Evolutionary conservation across 2,797 vertebrate species (phyloP).

Genomic region (Valencia hispanica): DNA sequence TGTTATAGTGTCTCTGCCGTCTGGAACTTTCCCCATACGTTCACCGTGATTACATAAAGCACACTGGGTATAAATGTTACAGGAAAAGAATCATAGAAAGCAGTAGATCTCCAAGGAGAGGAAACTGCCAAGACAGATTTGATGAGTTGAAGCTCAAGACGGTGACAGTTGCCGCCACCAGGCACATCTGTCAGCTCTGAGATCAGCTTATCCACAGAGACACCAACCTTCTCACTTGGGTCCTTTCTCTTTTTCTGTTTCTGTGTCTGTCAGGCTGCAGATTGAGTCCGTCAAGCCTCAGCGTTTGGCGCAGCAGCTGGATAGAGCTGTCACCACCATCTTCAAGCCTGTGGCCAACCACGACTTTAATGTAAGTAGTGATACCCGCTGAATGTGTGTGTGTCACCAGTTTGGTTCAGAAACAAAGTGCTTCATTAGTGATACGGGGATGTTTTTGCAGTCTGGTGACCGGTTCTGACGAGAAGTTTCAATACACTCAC

Average conservation of each 20-base stretch:
- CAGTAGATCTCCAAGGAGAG: neutral
- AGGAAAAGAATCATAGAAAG: neutral
- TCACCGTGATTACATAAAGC: neutral
- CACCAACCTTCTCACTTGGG: slow-evolving; percentile 5
- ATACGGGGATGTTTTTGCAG: neutral
- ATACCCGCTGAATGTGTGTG: neutral
- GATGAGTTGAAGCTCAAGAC: slow-evolving; percentile 13
- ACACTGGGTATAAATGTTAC: neutral
- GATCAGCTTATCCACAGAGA: slow-evolving; percentile 24
- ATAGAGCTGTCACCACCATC: slow-evolving; percentile 88
- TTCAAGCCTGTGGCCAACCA: slow-evolving; percentile 93
- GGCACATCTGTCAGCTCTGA: slow-evolving; percentile 44
- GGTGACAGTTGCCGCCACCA: slow-evolving; percentile 34
- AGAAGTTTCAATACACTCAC: neutral
- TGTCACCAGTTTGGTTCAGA: neutral
- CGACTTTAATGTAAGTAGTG: slow-evolving; percentile 85
- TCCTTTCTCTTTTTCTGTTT: neutral
- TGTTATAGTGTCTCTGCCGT: neutral
- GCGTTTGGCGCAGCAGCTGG: slow-evolving; percentile 89
- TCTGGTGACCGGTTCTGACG: neutral
- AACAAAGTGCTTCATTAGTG: neutral
- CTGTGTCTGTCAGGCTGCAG: slow-evolving; percentile 79
- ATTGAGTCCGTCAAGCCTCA: slow-evolving; percentile 89
- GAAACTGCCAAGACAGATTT: slow-evolving; percentile 31
- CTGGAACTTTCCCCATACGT: neutral